Base-by-base conservation (phyloP, 1,140 invertebrate genomes). In the Eulimnadia texana region DNA sequence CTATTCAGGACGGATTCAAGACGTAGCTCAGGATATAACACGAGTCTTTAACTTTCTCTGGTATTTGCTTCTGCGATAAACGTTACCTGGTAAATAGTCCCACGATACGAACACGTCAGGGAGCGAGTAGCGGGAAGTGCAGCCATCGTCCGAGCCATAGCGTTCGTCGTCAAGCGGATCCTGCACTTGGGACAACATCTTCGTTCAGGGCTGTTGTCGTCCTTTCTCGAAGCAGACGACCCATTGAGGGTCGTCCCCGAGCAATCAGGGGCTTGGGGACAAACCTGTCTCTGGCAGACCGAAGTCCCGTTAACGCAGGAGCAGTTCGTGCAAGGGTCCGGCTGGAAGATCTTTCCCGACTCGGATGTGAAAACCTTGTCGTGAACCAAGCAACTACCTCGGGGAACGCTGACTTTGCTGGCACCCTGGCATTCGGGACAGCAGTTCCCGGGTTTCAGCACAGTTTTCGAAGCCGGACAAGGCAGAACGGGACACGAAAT, bases 321-420 rank as follows among this genome's bases (percentile, higher is more conserved):
- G 72, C 91, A 95, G 28, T 80, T 79, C 1, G 90, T 91, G 71
- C 90, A 93, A 2, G 82, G 77, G 68, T 93, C 89, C 19, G 83
- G 76, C 27, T 76, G 74, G 65, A 86, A 84, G 2, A 65, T 77
- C 78, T 50, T 82, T 76, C 13, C 73, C 72, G 69, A 64, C n/a
- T n/a, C n/a, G 61, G 83, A 80, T 42, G 16, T 42, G 33, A 42
- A n/a, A n/a, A n/a, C 76, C 29, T 79, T 77, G 24, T 80, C 80
- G 22, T 82, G 82, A 20, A 91, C 76, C 57, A 88, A 76, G 69
- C 88, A 91, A 51, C 65, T 58, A 1, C 60, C n/a, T n/a, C n/a
- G n/a, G n/a, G n/a, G n/a, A n/a, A n/a, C n/a, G n/a, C n/a, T n/a
- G n/a, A n/a, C n/a, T n/a, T n/a, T n/a, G 33, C 70, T 76, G 52